Evolutionary conservation across 2,113 vertebrate species (phyloP).

Genomic region (Hippopotamus amphibius): DNA sequence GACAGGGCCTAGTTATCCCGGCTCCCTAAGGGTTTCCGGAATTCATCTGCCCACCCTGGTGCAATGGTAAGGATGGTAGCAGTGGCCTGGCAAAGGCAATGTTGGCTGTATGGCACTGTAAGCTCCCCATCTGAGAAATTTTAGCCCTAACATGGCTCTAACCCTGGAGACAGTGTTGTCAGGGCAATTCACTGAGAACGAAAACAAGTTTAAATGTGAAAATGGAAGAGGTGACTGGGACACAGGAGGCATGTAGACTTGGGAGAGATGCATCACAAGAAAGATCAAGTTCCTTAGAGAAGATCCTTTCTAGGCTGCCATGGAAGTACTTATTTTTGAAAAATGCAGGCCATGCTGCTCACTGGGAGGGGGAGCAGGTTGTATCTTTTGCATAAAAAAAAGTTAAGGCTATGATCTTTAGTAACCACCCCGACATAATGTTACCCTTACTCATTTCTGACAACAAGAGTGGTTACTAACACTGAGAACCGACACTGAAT

Average conservation of each 20-base stretch:
- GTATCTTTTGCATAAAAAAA: slow-evolving; percentile 55
- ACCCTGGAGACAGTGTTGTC: neutral
- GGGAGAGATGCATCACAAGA: neutral
- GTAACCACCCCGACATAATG: slow-evolving; percentile 54
- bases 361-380: neutral
- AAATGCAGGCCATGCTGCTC: slow-evolving; percentile 55
- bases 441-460: neutral
- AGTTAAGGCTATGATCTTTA: slow-evolving; percentile 68
- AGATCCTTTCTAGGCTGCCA: slow-evolving; percentile 25
- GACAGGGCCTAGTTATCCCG: neutral
- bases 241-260: neutral
- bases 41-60: neutral
- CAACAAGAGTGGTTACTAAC: neutral
- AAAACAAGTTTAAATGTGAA: slow-evolving; percentile 12
- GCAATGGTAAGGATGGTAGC: slow-evolving; percentile 1
- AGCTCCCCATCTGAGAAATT: slow-evolving; percentile 16
- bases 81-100: slow-evolving; percentile 57
- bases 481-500: neutral
- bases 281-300: slow-evolving; percentile 19
- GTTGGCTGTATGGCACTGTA: neutral
- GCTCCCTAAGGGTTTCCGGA: slow-evolving; percentile 53
- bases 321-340: slow-evolving; percentile 41
- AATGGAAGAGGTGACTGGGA: neutral
- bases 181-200: neutral
- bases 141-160: neutral